Evolutionary conservation across 2,797 vertebrate genomes (phyloP).

Genomic region (Poeciliopsis presidionis): DNA sequence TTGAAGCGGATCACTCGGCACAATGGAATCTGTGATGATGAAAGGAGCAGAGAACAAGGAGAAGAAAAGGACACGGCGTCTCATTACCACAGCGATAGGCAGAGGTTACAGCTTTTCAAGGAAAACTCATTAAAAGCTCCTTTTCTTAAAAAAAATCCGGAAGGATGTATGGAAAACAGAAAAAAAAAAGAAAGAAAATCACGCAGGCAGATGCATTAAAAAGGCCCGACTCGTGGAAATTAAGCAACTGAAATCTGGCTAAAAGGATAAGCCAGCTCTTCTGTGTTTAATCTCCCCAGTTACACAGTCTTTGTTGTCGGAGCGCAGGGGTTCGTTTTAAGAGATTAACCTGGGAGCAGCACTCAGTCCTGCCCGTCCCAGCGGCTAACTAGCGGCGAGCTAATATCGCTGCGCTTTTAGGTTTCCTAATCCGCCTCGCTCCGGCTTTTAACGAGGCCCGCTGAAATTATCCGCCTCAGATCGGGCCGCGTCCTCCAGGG

Average conservation of each 20-base stretch:
- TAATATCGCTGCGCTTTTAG: conserved; percentile 53
- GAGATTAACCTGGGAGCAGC: conserved; percentile 75
- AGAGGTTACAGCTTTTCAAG: conserved; percentile 70
- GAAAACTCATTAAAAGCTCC: conserved; percentile 74
- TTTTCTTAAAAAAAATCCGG: not conserved
- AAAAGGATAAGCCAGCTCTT: conserved; percentile 72
- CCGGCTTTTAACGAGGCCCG: conserved; percentile 61
- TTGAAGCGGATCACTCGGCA: conserved; percentile 99
- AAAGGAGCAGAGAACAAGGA: conserved; percentile 50
- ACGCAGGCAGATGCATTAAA: not conserved
- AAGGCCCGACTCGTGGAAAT: conserved; percentile 46
- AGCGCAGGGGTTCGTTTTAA: conserved; percentile 64
- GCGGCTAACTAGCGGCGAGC: conserved; percentile 65
- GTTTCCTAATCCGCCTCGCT: conserved; percentile 67
- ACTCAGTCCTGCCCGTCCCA: conserved; percentile 45
- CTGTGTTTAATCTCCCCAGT: conserved; percentile 73
- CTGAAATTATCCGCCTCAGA: conserved; percentile 72
- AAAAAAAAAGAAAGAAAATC: conserved; percentile 7
- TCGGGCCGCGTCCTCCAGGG: conserved; percentile 61
- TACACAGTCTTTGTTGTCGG: conserved; percentile 75
- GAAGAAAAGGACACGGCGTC: conserved; percentile 44
- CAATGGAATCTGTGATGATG: conserved; percentile 89
- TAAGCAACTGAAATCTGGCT: conserved; percentile 65
- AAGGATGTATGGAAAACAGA: not conserved
- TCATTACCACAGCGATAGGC: conserved; percentile 65